Evolutionary conservation across 2,888 invertebrate genomes (phyloP).

Genomic region (Julus scanicus): DNA sequence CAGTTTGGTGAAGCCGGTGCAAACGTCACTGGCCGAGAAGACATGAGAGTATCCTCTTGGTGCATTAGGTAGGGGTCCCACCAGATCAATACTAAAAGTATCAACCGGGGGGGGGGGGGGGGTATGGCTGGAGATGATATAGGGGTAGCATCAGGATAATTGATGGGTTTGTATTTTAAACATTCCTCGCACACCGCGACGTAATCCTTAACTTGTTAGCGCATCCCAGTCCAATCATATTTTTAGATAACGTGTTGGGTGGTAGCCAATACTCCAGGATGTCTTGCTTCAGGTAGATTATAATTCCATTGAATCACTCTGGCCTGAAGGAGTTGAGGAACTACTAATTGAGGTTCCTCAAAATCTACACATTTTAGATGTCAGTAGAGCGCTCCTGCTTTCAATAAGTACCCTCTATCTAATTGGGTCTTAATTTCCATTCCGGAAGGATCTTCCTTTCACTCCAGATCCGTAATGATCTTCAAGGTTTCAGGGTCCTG

Average conservation of each 20-base stretch:
- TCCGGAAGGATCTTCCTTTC: too few relatives aligned
- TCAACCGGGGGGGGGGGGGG: too few relatives aligned
- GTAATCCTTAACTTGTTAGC: neutral
- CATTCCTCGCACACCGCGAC: neutral
- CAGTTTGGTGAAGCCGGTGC: conserved; percentile 55
- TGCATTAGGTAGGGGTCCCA: too few relatives aligned
- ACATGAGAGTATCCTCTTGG: too few relatives aligned
- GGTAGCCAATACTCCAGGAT: neutral
- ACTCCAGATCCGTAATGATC: too few relatives aligned
- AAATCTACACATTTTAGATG: neutral
- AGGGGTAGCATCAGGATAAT: too few relatives aligned
- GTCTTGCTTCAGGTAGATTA: neutral
- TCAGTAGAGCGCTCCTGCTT: neutral
- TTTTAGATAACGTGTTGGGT: neutral
- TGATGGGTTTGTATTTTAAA: too few relatives aligned
- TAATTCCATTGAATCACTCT: neutral
- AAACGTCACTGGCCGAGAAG: too few relatives aligned
- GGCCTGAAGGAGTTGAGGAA: neutral
- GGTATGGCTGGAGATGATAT: too few relatives aligned
- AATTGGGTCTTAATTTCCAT: too few relatives aligned
- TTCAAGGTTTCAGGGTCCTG: neutral
- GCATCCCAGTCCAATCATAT: neutral
- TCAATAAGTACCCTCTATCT: neutral
- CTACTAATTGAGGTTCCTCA: neutral
- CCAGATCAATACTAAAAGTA: too few relatives aligned